phyloP scores from a whole-genome alignment of 1,140 invertebrate species.

The Antheraea pernyi region DNA sequence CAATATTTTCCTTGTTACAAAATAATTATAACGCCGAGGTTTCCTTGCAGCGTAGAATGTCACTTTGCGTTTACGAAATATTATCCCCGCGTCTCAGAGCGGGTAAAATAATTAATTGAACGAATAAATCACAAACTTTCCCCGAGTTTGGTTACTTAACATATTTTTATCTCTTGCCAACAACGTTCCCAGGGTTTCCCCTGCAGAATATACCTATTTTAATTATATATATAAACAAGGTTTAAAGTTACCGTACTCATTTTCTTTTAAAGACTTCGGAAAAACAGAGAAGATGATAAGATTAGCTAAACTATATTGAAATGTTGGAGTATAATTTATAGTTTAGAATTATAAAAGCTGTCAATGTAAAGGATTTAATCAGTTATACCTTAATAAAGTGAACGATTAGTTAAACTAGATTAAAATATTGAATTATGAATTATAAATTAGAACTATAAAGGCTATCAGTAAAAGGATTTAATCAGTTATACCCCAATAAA shows the following conservation, averaged over 20 bases:
- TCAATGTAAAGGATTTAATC: too few species aligned
- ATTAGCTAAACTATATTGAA: too few species aligned
- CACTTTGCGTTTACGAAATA: background rate
- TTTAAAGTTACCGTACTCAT: background rate
- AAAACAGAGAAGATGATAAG: too few species aligned
- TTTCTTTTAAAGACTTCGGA: background rate
- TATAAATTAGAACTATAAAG: too few species aligned
- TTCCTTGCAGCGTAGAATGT: background rate
- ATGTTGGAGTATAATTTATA: too few species aligned
- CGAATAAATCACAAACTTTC: conserved; percentile 4
- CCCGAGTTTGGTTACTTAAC: conserved; percentile 1
- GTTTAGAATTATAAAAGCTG: too few species aligned
- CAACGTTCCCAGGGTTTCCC: background rate
- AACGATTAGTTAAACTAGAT: too few species aligned
- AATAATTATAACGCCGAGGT: background rate
- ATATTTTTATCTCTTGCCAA: background rate
- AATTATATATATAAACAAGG: background rate
- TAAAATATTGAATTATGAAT: too few species aligned
- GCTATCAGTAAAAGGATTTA: too few species aligned
- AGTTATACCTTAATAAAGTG: too few species aligned
- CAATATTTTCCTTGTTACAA: background rate
- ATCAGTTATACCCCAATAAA: too few species aligned
- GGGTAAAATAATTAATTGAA: conserved; percentile 5
- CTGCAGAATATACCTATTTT: background rate
- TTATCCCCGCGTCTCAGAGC: background rate